phyloP scores from a whole-genome alignment of 2,113 vertebrate species.

The Cololabis saira region DNA sequence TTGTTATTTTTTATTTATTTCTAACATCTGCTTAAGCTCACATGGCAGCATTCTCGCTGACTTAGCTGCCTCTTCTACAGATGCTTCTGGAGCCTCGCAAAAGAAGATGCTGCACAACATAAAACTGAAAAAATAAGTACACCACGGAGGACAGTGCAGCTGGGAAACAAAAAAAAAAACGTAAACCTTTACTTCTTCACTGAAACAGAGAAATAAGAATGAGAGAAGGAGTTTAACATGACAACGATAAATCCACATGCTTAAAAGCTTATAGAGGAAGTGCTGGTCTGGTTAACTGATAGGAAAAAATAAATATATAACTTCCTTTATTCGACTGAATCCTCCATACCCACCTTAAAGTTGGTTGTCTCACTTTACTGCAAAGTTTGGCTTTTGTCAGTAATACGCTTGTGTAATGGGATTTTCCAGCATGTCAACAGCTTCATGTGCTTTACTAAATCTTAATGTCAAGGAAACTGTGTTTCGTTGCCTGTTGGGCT shows the following conservation, averaged over 20 bases:
- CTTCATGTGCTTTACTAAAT: too few species aligned
- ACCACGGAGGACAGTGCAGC: background rate
- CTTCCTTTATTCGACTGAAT: too few species aligned
- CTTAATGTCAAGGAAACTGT: too few species aligned
- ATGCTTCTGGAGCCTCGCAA: conserved; percentile 54
- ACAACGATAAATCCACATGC: background rate
- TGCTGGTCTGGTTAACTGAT: background rate
- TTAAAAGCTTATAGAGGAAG: background rate
- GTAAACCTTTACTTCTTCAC: conserved; percentile 4
- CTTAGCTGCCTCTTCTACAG: conserved; percentile 65
- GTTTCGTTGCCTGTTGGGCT: too few species aligned
- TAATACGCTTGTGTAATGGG: too few species aligned
- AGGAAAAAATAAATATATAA: too few species aligned
- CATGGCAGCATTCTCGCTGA: conserved; percentile 71
- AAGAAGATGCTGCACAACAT: background rate
- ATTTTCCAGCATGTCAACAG: too few species aligned
- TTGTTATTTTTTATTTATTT: too few species aligned
- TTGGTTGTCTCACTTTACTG: too few species aligned
- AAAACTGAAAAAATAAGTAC: background rate
- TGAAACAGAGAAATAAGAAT: conserved; percentile 7
- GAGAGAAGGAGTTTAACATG: background rate
- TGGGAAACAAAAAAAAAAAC: background rate
- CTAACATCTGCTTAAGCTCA: conserved; percentile 75
- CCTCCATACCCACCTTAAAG: too few species aligned
- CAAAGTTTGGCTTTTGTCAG: too few species aligned